Percentiles rank a stretch among this genome's conserved stretches.
Conservation (phyloP, 2,113 vertebrate species). For the Ellobius talpinus region DNA sequence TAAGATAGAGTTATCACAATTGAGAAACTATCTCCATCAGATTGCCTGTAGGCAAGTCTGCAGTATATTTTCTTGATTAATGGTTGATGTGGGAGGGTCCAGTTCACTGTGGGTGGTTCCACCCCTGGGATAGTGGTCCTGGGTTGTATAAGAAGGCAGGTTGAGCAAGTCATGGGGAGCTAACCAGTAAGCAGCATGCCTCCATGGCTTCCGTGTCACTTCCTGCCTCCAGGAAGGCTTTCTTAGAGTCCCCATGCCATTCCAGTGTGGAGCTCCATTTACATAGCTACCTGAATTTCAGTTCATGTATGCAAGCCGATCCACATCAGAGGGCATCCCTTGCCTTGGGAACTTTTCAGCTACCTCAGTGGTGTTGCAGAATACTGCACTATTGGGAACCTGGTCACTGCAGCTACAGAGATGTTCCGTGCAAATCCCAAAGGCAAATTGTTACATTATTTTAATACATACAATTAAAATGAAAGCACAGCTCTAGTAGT, state of each 20-base stretch:
- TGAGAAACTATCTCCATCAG: not conserved
- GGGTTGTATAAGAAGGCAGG: not conserved
- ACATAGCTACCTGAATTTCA: not conserved
- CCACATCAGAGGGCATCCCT: not conserved
- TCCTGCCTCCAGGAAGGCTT: not conserved
- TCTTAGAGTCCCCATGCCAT: not conserved
- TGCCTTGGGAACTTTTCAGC: not conserved
- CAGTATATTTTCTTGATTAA: not conserved
- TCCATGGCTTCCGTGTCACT: too few relatives aligned
- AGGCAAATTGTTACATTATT: not conserved
- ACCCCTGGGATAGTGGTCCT: not conserved
- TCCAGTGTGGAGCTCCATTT: fast-evolving
- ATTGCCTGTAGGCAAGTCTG: not conserved
- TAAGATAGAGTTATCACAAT: not conserved
- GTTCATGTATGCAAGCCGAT: not conserved
- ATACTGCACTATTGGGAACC: not conserved
- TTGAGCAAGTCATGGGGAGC: not conserved
- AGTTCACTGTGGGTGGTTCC: not conserved
- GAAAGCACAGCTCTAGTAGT: not conserved
- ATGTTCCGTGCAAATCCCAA: not conserved
- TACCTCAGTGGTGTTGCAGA: not conserved
- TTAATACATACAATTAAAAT: not conserved
- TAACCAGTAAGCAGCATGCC: not conserved
- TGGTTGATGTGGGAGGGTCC: not conserved
- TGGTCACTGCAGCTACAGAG: not conserved